Conservation (phyloP, 2,888 invertebrate genomes). For the Trichogramma evanescens region DNA sequence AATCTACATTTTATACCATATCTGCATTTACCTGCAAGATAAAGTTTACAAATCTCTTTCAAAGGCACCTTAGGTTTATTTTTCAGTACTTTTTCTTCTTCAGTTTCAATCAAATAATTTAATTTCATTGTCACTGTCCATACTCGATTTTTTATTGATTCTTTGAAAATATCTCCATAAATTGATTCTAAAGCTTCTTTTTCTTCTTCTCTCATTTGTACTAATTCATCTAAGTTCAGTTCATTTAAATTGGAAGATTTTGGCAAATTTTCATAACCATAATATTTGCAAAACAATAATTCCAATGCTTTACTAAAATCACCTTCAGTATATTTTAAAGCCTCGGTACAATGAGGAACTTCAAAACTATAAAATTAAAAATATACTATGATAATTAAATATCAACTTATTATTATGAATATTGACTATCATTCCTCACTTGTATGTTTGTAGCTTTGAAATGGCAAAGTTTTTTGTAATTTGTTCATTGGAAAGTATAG, state of each 20-base stretch:
- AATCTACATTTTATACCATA: conserved; percentile 71
- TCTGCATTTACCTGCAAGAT: conserved; percentile 60
- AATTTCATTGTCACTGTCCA: conserved; percentile 66
- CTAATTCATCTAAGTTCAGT: conserved; percentile 51
- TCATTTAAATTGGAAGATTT: conserved; percentile 44
- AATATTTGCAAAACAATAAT: conserved; percentile 67
- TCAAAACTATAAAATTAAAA: conserved; percentile 59
- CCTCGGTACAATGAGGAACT: conserved; percentile 66
- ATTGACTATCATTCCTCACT: conserved; percentile 24
- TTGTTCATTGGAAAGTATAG: conserved; percentile 56
- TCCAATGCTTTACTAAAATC: conserved; percentile 67
- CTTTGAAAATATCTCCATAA: conserved; percentile 63
- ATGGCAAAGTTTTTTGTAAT: conserved; percentile 65
- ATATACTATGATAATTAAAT: conserved; percentile 8
- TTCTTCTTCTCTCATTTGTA: conserved; percentile 65
- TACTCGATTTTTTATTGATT: conserved; percentile 61
- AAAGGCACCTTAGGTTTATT: conserved; percentile 48
- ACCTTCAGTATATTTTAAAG: conserved; percentile 60
- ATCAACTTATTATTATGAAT: neutral
- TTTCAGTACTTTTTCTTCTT: conserved; percentile 48
- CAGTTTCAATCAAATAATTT: conserved; percentile 58
- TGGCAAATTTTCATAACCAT: conserved; percentile 47
- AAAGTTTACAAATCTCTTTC: conserved; percentile 60
- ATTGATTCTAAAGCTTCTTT: conserved; percentile 70
- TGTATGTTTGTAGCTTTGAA: conserved; percentile 63